Evolutionary conservation across 2,797 vertebrate genomes (phyloP).

Genomic region (Austrolebias charrua): DNA sequence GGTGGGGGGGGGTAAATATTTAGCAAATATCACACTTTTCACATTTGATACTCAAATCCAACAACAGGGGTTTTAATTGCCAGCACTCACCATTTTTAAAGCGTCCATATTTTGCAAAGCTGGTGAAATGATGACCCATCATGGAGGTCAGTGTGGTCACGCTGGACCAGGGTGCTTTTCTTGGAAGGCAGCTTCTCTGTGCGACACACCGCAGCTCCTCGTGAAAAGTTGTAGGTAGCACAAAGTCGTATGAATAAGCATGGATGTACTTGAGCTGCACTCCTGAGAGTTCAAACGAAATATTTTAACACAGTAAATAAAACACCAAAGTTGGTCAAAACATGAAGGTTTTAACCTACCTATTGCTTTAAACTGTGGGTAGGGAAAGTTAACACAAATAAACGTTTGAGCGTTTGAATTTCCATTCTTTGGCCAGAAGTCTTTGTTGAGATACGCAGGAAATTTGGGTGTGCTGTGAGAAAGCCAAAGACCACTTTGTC

Average conservation of each 20-base stretch:
- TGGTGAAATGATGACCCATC: constrained; percentile 19
- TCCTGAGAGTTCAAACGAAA: constrained; percentile 32
- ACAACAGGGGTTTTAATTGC: not conserved
- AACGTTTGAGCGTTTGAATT: constrained; percentile 50
- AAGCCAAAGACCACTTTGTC: constrained; percentile 58
- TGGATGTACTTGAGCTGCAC: constrained; percentile 62
- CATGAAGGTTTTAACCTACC: constrained; percentile 29
- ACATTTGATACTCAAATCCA: no score
- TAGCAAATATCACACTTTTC: no score
- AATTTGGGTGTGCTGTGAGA: constrained; percentile 66
- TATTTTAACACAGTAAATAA: not conserved
- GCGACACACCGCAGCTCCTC: constrained; percentile 44
- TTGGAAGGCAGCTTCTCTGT: constrained; percentile 42
- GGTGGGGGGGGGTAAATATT: no score
- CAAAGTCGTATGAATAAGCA: constrained; percentile 36
- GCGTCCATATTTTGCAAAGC: constrained; percentile 59
- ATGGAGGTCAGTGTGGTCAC: constrained; percentile 7
- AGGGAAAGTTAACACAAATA: constrained; percentile 55
- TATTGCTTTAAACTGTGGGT: constrained; percentile 42
- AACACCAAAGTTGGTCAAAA: no score
- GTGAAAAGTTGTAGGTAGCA: constrained; percentile 33
- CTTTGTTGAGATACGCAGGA: not conserved
- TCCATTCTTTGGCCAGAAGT: constrained; percentile 58
- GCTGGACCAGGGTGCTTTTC: constrained; percentile 17
- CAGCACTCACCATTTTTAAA: constrained; percentile 56